Percentiles rank a stretch among this genome's conserved stretches.
Evolutionary conservation across 2,797 vertebrate genomes (phyloP).

Genomic region (Pangasius krempfi): DNA sequence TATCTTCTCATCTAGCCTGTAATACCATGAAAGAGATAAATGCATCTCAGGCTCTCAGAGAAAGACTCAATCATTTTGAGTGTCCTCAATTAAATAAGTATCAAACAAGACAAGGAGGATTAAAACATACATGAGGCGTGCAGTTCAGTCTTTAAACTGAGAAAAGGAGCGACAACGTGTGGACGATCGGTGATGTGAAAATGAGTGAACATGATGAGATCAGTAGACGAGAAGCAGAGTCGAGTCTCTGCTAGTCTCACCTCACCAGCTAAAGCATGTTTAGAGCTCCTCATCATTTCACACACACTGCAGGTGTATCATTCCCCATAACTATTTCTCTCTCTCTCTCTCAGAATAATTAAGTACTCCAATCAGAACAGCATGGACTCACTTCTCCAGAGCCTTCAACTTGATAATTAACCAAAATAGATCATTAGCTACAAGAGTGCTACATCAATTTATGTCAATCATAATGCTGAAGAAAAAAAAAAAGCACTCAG

Average conservation of each 20-base stretch:
- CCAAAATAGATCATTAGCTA: constrained; percentile 81
- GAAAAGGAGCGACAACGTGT: constrained; percentile 39
- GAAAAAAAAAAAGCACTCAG: constrained; percentile 70
- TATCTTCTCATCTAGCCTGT: background rate
- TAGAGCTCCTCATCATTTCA: constrained; percentile 35
- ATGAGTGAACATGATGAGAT: constrained; percentile 40
- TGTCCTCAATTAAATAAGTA: background rate
- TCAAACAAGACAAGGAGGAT: background rate
- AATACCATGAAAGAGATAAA: background rate
- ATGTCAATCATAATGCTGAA: constrained; percentile 71
- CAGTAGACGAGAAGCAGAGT: constrained; percentile 4
- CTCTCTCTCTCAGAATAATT: constrained; percentile 80
- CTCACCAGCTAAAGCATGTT: constrained; percentile 65
- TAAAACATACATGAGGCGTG: background rate
- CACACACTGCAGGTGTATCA: constrained; percentile 67
- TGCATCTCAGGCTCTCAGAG: background rate
- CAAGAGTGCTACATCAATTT: constrained; percentile 73
- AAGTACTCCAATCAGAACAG: constrained; percentile 82
- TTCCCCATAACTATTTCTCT: constrained; percentile 48
- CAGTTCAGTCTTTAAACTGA: background rate
- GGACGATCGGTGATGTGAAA: constrained; percentile 45
- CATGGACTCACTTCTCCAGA: constrained; percentile 78
- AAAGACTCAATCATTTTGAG: background rate
- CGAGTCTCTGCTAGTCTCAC: constrained; percentile 69
- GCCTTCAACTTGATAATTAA: constrained; percentile 78